Conservation (phyloP, 2,888 invertebrate genomes). For the Germaria angustata region DNA sequence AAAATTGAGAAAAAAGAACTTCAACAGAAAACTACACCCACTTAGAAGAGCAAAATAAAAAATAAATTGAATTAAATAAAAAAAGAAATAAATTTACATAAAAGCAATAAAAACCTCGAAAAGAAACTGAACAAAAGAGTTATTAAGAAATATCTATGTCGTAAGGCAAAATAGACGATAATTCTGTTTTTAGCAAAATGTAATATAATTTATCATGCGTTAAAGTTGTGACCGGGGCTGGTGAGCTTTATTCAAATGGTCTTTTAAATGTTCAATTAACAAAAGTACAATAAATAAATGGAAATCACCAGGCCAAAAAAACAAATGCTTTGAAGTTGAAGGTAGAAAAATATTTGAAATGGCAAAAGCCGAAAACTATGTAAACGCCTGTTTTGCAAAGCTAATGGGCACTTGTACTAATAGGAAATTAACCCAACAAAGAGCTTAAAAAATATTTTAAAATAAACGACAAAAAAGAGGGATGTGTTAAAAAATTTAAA, state of each 20-base stretch:
- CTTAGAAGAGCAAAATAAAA: not conserved
- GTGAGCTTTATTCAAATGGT: constrained; percentile 10
- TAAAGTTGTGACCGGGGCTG: constrained; percentile 23
- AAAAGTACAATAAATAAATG: constrained; percentile 2
- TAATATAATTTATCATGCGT: constrained; percentile 37
- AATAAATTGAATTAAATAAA: too few relatives aligned
- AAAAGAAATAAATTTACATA: constrained; percentile 39
- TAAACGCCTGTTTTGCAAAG: not conserved
- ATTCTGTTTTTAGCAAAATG: not conserved
- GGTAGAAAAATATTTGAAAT: not conserved
- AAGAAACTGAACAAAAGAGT: constrained; percentile 20
- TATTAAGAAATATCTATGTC: constrained; percentile 14
- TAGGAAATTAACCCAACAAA: not conserved
- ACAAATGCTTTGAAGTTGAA: not conserved
- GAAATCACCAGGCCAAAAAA: not conserved
- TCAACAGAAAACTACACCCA: constrained; percentile 54
- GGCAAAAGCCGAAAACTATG: not conserved
- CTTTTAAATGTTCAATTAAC: constrained; percentile 11
- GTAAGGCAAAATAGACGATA: not conserved
- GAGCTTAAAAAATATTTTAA: not conserved
- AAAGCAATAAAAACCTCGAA: constrained; percentile 24
- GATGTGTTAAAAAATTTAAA: too few relatives aligned
- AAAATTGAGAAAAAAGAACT: not conserved
- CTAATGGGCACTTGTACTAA: too few relatives aligned
- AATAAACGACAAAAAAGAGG: too few relatives aligned